These are phyloP conservation scores for Meganola albula DNA, from an alignment of 2,888 invertebrate species.

Conservation along the genomic window DNA sequence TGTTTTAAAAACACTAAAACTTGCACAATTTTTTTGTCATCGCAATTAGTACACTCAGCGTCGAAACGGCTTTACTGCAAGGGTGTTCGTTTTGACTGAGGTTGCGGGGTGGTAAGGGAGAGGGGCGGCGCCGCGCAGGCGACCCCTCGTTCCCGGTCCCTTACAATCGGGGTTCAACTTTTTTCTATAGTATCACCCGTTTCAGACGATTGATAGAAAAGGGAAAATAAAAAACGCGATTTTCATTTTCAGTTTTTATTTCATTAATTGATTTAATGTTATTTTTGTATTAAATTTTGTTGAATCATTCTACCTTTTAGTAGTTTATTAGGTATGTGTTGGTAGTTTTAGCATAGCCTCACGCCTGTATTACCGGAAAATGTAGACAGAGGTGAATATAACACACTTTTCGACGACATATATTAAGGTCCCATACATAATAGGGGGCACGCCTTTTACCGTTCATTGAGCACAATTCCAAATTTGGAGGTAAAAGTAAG, in stretches of 20 bases:
- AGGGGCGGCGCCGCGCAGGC: conserved; percentile 46
- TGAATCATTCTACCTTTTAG: too few relatives aligned
- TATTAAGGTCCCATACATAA: too few relatives aligned
- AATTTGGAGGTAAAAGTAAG: too few relatives aligned
- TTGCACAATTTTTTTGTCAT: conserved; percentile 6
- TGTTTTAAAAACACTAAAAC: conserved; percentile 7
- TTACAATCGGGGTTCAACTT: conserved; percentile 38
- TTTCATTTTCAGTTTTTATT: background rate
- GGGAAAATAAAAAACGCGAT: conserved; percentile 35
- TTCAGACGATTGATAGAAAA: conserved; percentile 36
- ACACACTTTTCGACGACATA: too few relatives aligned
- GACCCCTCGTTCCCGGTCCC: conserved; percentile 20
- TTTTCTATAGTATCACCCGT: conserved; percentile 49
- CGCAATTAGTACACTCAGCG: conserved; percentile 7
- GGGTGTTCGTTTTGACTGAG: conserved; percentile 42
- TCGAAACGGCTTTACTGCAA: conserved; percentile 31
- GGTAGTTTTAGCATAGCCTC: too few relatives aligned
- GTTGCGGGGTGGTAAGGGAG: conserved; percentile 28
- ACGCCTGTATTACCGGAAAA: too few relatives aligned
- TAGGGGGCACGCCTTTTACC: too few relatives aligned
- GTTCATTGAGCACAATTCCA: too few relatives aligned
- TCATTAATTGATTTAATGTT: background rate
- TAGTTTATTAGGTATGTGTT: too few relatives aligned
- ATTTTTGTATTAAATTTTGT: too few relatives aligned
- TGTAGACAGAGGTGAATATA: too few relatives aligned